Percentiles rank a stretch among this genome's conserved stretches.
Conservation (phyloP, 92 coral and sea anemone species). For the Umimayanthus chanpuru region DNA sequence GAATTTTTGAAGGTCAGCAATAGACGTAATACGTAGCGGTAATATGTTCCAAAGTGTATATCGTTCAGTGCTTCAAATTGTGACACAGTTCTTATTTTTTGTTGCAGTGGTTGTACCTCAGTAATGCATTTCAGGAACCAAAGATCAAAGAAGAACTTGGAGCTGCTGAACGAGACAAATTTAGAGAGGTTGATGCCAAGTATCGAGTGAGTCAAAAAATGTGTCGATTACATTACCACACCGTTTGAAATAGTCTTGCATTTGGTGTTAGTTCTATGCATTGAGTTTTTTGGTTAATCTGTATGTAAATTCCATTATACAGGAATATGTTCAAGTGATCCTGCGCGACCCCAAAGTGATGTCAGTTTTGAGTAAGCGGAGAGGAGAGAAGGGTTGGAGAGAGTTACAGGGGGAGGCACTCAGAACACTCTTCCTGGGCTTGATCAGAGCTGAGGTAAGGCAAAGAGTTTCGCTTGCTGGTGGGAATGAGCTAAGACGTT, state of each 20-base stretch:
- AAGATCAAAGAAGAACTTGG: slow-evolving; percentile 50
- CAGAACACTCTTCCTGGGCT: slow-evolving; percentile 61
- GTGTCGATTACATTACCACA: neutral
- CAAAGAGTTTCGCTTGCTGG: neutral
- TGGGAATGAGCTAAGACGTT: too few species aligned
- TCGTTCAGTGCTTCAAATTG: neutral
- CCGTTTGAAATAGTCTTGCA: neutral
- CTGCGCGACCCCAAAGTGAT: slow-evolving; percentile 81
- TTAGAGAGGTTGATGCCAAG: slow-evolving; percentile 69
- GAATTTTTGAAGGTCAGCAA: neutral
- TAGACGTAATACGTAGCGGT: too few species aligned
- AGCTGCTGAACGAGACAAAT: slow-evolving; percentile 51
- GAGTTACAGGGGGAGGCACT: slow-evolving; percentile 90
- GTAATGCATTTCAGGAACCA: slow-evolving; percentile 86
- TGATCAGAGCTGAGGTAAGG: slow-evolving; percentile 77
- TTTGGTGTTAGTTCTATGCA: neutral
- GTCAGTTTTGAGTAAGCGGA: slow-evolving; percentile 76
- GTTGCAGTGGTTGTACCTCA: slow-evolving; percentile 90
- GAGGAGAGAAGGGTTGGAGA: slow-evolving; percentile 95
- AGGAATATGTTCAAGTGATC: slow-evolving; percentile 81
- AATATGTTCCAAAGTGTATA: too few species aligned
- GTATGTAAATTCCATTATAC: neutral
- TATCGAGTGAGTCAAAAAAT: slow-evolving; percentile 70
- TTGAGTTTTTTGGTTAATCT: too few species aligned
- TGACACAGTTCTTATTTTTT: neutral